Base-by-base conservation (phyloP, 1,140 invertebrate species). In the Pantala flavescens region DNA sequence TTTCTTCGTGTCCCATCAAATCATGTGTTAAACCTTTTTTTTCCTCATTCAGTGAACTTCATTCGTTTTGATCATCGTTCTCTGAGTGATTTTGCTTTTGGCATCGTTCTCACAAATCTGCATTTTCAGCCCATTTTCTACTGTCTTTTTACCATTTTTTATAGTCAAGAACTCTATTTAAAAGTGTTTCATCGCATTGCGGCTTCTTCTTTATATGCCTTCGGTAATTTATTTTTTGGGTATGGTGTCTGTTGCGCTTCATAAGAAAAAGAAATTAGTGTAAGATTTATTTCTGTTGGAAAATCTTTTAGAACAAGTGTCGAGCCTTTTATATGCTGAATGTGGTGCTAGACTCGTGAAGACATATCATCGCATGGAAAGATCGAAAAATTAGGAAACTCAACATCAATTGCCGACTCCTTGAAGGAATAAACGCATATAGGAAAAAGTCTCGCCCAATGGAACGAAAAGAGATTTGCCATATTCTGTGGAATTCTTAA, bases 201-300 rank as follows among this genome's bases (percentile, higher is more conserved):
- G 14, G n/a, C 28, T 63, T 63, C 14, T 63, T 63, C 49, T 63
- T 21, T 36, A 16, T 63, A 16, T 63, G 49, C 49, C 49, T 63
- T 63, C 12, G n/a, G 49, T 63, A 63, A 63, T 63, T 63, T 63
- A 63, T 63, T 63, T 63, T n/a, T 63, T 63, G 49, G 49, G 49
- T 63, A 21, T 63, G n/a, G 49, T 63, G 49, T 63, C 9, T 5
- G 28, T 36, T 36, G 28, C 28, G 28, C 28, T 36, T 36, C 28
- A 36, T 36, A 36, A 36, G 28, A 36, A 36, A 36, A 36, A 36
- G 28, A 36, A 36, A 5, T 36, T 36, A 36, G 28, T 9, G 28
- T 36, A 36, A 36, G 28, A 36, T 36, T 63, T 7, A 7, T 19
- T 63, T 63, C 49, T 63, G 49, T 63, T 63, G 49, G 49, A 63